Evolutionary conservation across 2,888 invertebrate genomes (phyloP), one percentile per base, ranked within the genome.

Genomic region (Anodontia alba): DNA sequence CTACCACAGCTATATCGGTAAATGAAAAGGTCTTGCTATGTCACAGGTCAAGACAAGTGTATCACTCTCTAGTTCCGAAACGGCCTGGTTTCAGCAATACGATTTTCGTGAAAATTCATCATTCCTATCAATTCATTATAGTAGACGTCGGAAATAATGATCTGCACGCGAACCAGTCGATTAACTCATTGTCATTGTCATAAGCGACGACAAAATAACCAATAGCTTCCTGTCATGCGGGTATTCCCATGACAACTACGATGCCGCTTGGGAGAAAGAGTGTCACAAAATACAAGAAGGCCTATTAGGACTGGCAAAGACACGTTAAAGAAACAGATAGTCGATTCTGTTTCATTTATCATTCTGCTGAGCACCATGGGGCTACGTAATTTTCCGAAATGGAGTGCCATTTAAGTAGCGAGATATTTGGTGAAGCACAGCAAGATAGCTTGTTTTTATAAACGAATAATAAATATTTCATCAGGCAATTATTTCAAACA

Each of bases 141-240:
- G 29, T 15, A 62, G 62, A 62, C 23, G 62, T 62, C 62, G 54
- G 26, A 54, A 54, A 26, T 54, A 54, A 54, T 54, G 54, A 62
- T 20, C 62, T 8, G 33, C 62, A 62, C 62, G 62, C 62, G n/a
- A 62, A 33, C 62, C 8, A 62, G 62, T 62, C 62, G 33, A 33
- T 62, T 62, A 62, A 33, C 23, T 33, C 62, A 62, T 62, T 62
- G 62, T 62, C 62, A 62, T 62, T 62, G 62, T 62, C 62, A 62
- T 62, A 62, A 62, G 62, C 62, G 62, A 62, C 62, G 80, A 80
- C 80, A 80, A 67, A 68, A 75, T 72, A 80, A 80, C 72, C 80
- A 80, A 80, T 80, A 74, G 66, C 67, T 76, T 80, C 76, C 71
- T 76, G 54, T 72, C 72, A 80, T 75, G 74, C 80, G 80, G 80